These are phyloP conservation scores for Cyanoderma ruficeps DNA, from an alignment of 2,113 vertebrate genomes.

Conservation along the genomic window DNA sequence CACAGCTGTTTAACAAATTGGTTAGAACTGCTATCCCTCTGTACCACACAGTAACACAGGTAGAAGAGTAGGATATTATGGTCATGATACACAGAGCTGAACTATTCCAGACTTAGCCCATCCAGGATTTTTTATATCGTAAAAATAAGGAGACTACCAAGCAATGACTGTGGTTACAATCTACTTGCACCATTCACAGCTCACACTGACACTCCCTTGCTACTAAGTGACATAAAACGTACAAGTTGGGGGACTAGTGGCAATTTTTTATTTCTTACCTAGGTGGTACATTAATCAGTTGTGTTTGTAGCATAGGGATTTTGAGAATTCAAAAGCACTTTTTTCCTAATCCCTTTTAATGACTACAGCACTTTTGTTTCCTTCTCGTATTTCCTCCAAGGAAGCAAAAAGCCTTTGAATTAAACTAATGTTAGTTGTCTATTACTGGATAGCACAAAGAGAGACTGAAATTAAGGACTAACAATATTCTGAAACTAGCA, in stretches of 20 bases:
- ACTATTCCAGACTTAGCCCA: background rate
- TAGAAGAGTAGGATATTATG: background rate
- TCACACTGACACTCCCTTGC: background rate
- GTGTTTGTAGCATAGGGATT: background rate
- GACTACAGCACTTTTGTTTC: background rate
- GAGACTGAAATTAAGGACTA: conserved; percentile 4
- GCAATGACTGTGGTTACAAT: background rate
- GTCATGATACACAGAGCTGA: background rate
- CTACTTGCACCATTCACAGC: background rate
- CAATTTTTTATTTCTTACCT: background rate
- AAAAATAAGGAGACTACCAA: background rate
- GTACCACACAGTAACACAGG: background rate
- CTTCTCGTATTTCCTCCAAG: conserved; percentile 1
- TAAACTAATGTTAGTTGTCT: background rate
- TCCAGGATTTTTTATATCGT: background rate
- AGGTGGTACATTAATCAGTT: background rate
- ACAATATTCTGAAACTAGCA: conserved; percentile 14
- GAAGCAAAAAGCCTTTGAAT: conserved; percentile 16
- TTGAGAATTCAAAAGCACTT: background rate
- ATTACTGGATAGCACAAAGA: background rate
- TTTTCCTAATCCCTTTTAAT: background rate
- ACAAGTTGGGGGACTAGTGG: rapidly evolving
- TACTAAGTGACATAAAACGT: background rate
- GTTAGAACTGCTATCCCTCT: background rate
- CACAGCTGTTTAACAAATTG: background rate